Evolutionary conservation across 1,140 invertebrate genomes (phyloP).

Genomic region (Micrasema longulum): DNA sequence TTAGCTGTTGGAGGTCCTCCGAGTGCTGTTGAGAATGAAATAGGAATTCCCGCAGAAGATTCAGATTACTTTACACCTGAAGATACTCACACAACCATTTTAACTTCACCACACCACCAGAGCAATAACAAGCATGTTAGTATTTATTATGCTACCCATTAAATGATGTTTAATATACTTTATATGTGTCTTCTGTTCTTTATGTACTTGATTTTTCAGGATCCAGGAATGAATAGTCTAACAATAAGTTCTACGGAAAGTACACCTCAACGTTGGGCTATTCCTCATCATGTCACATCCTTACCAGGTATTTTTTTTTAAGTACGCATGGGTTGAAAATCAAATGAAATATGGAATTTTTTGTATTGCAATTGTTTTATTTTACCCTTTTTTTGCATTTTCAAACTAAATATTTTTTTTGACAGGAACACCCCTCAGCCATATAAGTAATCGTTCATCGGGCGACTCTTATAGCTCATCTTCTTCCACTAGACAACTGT

Average conservation of each 20-base stretch:
- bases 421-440: constrained; percentile 73
- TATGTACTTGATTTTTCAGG: constrained; percentile 33
- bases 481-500: constrained; percentile 76
- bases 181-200: too few species aligned
- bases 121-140: constrained; percentile 45
- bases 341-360: too few species aligned
- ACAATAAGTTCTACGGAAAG: constrained; percentile 57
- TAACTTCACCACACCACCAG: constrained; percentile 65
- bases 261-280: constrained; percentile 64
- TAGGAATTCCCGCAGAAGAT: constrained; percentile 67
- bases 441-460: constrained; percentile 76
- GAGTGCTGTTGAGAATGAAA: constrained; percentile 50
- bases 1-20: constrained; percentile 47
- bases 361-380: too few species aligned
- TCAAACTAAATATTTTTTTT: constrained; percentile 34
- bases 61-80: constrained; percentile 81
- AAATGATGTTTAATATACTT: too few species aligned
- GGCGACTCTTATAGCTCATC: constrained; percentile 81
- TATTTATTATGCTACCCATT: neutral
- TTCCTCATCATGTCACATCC: constrained; percentile 66
- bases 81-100: constrained; percentile 73
- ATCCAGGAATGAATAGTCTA: constrained; percentile 46
- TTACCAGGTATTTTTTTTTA: constrained; percentile 59
- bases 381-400: neutral
- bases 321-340: too few species aligned